Percentiles rank a stretch among this genome's conserved stretches.
phyloP scores from a whole-genome alignment of 2,888 invertebrate species.

The Trichopoda pennipes region DNA sequence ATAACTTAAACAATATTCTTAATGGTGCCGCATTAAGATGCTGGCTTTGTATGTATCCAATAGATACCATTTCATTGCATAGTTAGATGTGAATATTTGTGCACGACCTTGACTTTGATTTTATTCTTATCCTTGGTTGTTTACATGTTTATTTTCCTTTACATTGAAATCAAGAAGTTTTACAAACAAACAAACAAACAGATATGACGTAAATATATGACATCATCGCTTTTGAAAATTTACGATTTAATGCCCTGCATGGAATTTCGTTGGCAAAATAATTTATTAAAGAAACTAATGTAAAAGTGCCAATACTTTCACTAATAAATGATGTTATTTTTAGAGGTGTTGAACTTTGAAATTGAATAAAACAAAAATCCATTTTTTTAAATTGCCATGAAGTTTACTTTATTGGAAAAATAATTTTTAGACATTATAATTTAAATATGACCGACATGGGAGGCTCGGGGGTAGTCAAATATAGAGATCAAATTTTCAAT shows the following conservation, averaged over 20 bases:
- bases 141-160: constrained; percentile 19
- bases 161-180: constrained; percentile 2
- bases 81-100: neutral
- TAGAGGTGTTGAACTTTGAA: too few relatives aligned
- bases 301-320: neutral
- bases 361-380: too few relatives aligned
- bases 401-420: too few relatives aligned
- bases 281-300: constrained; percentile 59
- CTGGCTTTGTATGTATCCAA: neutral
- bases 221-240: constrained; percentile 43
- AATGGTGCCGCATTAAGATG: neutral
- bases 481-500: too few relatives aligned
- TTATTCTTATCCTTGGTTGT: constrained; percentile 15
- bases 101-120: constrained; percentile 44
- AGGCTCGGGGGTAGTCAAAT: too few relatives aligned
- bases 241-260: constrained; percentile 38
- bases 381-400: too few relatives aligned
- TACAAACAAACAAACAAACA: constrained; percentile 25
- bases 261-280: constrained; percentile 34
- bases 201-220: constrained; percentile 29
- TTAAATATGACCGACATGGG: too few relatives aligned
- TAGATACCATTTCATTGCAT: neutral
- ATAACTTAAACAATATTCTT: neutral
- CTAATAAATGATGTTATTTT: too few relatives aligned
- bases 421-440: too few relatives aligned